phyloP scores from a whole-genome alignment of 2,113 vertebrate genomes.

The Prionailurus viverrinus region DNA sequence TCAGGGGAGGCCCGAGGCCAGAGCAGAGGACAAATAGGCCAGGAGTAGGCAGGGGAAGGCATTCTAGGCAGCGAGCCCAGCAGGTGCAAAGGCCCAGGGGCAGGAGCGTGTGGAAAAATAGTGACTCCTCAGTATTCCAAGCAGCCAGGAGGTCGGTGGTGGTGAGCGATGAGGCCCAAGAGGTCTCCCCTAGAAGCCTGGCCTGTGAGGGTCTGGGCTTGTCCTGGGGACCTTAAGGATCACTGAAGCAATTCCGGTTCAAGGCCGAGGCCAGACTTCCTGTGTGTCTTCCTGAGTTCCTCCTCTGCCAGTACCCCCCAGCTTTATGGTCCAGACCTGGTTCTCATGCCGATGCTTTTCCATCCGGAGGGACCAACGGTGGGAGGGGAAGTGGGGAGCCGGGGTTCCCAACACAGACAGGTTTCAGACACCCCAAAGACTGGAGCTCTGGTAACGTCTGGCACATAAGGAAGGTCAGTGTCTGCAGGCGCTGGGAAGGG shows the following conservation, averaged over 20 bases:
- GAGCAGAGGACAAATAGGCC: not conserved
- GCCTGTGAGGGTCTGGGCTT: not conserved
- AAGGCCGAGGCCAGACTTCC: not conserved
- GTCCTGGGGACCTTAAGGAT: not conserved
- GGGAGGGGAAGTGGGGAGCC: not conserved
- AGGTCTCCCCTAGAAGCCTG: no score
- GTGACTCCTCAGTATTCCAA: not conserved
- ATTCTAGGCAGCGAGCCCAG: not conserved
- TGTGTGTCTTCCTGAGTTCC: not conserved
- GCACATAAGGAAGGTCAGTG: no score
- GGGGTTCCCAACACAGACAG: not conserved
- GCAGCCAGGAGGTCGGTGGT: not conserved
- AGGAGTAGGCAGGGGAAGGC: no score
- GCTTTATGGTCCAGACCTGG: not conserved
- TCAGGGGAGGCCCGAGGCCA: not conserved
- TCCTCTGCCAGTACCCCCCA: not conserved
- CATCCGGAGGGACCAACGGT: not conserved
- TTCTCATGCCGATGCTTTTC: not conserved
- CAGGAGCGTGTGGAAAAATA: not conserved
- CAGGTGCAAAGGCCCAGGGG: not conserved
- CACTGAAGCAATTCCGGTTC: not conserved
- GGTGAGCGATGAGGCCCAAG: not conserved
- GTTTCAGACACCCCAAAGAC: not conserved
- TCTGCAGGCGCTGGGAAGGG: not conserved
- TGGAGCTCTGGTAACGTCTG: not conserved